These are phyloP conservation scores for Dendrocopos noguchii DNA, from an alignment of 2,113 vertebrate species.

Conservation along the genomic window DNA sequence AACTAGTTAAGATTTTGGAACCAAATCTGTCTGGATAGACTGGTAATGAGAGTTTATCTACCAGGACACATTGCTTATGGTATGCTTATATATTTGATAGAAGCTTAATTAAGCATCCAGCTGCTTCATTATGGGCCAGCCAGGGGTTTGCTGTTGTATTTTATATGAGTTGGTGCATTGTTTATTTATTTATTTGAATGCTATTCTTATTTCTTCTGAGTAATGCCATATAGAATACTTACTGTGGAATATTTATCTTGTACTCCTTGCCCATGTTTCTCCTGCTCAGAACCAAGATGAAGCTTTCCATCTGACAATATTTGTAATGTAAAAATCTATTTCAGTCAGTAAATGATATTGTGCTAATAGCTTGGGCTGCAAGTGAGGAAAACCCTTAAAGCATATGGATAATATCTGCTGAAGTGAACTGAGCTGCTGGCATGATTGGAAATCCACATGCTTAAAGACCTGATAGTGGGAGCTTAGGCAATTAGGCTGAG, in stretches of 20 bases:
- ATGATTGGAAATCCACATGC: neutral
- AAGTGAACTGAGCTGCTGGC: constrained; percentile 47
- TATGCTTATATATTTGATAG: neutral
- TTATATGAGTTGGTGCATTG: neutral
- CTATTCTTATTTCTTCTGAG: neutral
- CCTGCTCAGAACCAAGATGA: neutral
- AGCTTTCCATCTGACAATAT: neutral
- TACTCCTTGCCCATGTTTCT: neutral
- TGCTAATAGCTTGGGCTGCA: constrained; percentile 22
- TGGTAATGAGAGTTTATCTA: neutral
- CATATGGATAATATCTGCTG: constrained; percentile 44
- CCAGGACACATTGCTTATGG: accelerated
- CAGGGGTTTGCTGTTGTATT: neutral
- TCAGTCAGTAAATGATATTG: constrained; percentile 9
- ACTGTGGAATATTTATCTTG: neutral
- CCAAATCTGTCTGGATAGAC: neutral
- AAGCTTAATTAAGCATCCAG: neutral
- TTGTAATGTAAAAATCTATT: constrained; percentile 19
- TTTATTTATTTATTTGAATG: too few species aligned
- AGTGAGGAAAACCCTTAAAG: neutral
- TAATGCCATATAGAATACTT: neutral
- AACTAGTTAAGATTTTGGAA: neutral
- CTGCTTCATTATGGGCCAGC: neutral
- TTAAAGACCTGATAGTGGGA: neutral
- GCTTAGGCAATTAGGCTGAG: neutral